Evolutionary conservation across 2,888 invertebrate species (phyloP).

Genomic region (Cancer borealis): DNA sequence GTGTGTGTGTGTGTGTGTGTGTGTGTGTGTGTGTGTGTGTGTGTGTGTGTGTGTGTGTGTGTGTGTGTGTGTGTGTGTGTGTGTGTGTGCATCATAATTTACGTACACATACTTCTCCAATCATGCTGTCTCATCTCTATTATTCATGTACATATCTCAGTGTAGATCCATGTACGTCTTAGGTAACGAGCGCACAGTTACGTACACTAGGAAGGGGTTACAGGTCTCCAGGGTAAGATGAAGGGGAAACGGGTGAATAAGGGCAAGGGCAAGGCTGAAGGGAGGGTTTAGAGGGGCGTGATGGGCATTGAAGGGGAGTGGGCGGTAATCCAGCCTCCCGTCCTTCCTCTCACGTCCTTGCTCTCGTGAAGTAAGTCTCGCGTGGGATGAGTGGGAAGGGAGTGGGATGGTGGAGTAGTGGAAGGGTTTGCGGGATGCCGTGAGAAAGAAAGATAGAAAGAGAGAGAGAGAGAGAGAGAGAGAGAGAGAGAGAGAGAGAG

Average conservation of each 20-base stretch:
- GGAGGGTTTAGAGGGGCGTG: not conserved
- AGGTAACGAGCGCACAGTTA: not conserved
- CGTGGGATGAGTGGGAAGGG: conserved; percentile 25
- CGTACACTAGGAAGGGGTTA: not conserved
- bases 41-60: not conserved
- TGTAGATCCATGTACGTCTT: not conserved
- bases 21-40: not conserved
- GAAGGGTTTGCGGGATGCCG: not conserved
- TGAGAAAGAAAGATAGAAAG: not conserved
- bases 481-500: conserved; percentile 22
- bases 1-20: not conserved
- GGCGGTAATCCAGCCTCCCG: conserved; percentile 7
- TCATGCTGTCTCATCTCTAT: not conserved
- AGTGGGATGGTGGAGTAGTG: not conserved
- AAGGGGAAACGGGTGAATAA: not conserved
- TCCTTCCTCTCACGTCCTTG: conserved; percentile 16
- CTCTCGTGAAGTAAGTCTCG: not conserved
- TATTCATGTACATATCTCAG: no score
- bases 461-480: not conserved
- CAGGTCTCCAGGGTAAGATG: not conserved
- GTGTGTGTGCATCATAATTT: not conserved
- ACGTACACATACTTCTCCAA: not conserved
- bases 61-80: not conserved
- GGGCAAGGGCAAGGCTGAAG: not conserved
- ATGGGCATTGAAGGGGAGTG: conserved; percentile 28